Evolutionary conservation across 2,113 vertebrate genomes (phyloP), one percentile per base, ranked within the genome.

Genomic region (Alethe diademata): DNA sequence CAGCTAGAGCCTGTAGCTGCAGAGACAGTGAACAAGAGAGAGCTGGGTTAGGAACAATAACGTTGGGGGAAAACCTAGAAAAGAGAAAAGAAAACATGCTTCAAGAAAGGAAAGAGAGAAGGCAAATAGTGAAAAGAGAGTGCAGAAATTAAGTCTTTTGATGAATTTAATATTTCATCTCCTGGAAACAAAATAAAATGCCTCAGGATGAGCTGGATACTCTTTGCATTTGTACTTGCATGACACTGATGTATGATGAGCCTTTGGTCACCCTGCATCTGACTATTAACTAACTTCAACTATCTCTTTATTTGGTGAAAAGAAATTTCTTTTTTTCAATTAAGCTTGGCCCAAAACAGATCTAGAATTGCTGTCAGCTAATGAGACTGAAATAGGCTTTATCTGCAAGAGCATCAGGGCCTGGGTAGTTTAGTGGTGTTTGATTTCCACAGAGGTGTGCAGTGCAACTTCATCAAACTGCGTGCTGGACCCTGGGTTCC

Each of bases 261-360:
- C 40, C 11, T 1, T n/a, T 78, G 50, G 47, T 70, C 36, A 67
- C 23, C 9, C 56, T 56, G 33, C 0, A 0, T 62, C 78, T 12
- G 22, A 66, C 22, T 56, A 47, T n/a, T 61, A 51, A n/a, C 23
- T 76, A 54, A 45, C 9, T 72, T 64, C 38, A 58, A 54, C 38
- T 67, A n/a, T 47, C 19, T 67, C 35, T 66, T 57, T 43, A 54
- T 50, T 61, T 78, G n/a, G 8, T 66, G 38, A 51, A 69, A 90
- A 64, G 14, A 64, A 86, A 40, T 14, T n/a, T n/a, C 5, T 50
- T 70, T 62, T 84, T 86, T 71, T 70, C 16, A 61, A 47, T 14
- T 70, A 74, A 66, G 8, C 28, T 66, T 33, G 75, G n/a, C 20
- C 42, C 26, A 38, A 47, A 53, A 15, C 15, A 75, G 47, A 24